Percentiles rank a stretch among this genome's conserved stretches.
phyloP scores from a whole-genome alignment of 2,888 invertebrate species.

The Anodontia alba region DNA sequence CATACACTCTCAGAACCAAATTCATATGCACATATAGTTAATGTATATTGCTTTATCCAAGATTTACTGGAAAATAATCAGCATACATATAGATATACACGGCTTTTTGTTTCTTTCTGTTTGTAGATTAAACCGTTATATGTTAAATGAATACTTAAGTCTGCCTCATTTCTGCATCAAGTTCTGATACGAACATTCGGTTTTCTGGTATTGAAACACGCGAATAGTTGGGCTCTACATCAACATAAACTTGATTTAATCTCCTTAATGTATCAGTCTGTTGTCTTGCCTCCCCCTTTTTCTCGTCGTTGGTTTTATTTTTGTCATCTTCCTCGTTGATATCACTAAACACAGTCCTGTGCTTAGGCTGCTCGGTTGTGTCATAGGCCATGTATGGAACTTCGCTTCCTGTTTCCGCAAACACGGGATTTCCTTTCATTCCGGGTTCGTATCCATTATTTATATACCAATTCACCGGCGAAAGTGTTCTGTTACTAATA shows the following conservation, averaged over 20 bases:
- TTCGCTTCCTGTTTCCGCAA: constrained; percentile 13
- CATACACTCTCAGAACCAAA: no score
- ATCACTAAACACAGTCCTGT: background rate
- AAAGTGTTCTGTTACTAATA: background rate
- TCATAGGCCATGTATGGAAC: background rate
- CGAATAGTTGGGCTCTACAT: constrained; percentile 36
- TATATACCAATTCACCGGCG: constrained; percentile 33
- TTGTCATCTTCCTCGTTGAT: background rate
- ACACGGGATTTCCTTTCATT: constrained; percentile 36
- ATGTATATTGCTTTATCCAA: no score
- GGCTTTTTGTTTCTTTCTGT: no score
- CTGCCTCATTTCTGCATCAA: no score
- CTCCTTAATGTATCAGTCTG: constrained; percentile 18
- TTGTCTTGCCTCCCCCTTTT: background rate
- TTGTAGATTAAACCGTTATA: no score
- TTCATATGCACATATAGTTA: no score
- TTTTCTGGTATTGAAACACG: background rate
- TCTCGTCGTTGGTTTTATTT: background rate
- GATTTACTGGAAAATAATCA: no score
- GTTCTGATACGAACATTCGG: no score
- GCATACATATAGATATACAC: no score
- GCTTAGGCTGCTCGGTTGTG: background rate
- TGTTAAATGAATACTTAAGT: no score
- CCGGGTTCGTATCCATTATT: constrained; percentile 34
- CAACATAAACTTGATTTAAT: constrained; percentile 48